Conservation (phyloP, 2,888 invertebrate species). For the Pachliopta kotzebuea region DNA sequence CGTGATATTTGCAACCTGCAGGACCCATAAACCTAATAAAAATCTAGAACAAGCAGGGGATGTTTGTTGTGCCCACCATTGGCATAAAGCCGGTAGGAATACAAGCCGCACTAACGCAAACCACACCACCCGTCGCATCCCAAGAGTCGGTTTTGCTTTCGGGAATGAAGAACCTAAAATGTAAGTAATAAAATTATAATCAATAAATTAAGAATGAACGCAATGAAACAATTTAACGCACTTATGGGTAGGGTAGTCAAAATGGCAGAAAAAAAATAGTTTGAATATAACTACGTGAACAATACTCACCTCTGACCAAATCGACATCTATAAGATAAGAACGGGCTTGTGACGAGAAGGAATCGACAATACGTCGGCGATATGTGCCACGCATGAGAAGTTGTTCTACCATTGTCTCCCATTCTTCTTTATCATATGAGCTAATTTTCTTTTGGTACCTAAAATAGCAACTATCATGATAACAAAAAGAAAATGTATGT, state of each 20-base stretch:
- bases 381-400: conserved; percentile 72
- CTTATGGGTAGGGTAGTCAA: too few relatives aligned
- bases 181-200: not conserved
- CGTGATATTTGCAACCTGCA: conserved; percentile 84
- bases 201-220: not conserved
- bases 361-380: conserved; percentile 85
- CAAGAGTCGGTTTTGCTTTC: conserved; percentile 96
- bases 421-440: conserved; percentile 97
- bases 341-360: conserved; percentile 90
- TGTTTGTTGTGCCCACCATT: conserved; percentile 96
- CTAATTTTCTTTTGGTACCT: conserved; percentile 98
- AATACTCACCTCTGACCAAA: conserved; percentile 94
- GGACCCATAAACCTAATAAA: conserved; percentile 87
- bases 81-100: conserved; percentile 90
- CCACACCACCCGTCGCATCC: conserved; percentile 91
- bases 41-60: conserved; percentile 87
- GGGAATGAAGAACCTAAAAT: conserved; percentile 94
- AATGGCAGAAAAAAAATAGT: not conserved
- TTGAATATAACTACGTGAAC: not conserved
- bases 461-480: conserved; percentile 5
- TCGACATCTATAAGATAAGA: conserved; percentile 98
- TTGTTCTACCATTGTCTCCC: conserved; percentile 97
- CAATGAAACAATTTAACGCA: not conserved
- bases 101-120: conserved; percentile 90
- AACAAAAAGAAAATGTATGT: too few relatives aligned